Conservation (phyloP, 1,140 invertebrate genomes). For the Drosophila fuyamai region DNA sequence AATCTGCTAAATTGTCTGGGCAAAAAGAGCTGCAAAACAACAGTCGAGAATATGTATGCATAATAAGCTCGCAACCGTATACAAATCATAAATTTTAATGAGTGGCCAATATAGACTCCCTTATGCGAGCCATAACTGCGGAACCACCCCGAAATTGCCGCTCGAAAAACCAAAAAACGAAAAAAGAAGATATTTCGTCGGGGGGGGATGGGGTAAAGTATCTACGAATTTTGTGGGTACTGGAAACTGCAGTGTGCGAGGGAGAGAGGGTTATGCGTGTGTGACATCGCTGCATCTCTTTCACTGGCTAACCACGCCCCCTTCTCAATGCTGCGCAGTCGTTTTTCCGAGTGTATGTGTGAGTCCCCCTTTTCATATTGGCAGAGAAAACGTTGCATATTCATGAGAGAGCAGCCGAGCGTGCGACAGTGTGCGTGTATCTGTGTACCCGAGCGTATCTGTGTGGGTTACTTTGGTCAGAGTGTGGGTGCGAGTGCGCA, state of each 20-base stretch:
- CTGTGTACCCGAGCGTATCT: conserved; percentile 15
- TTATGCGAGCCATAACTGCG: conserved; percentile 16
- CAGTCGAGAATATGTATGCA: conserved; percentile 43
- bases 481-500: conserved; percentile 51
- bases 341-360: conserved; percentile 29
- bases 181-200: not conserved
- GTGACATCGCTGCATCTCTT: conserved; percentile 63
- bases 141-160: conserved; percentile 25
- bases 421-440: conserved; percentile 22
- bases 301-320: conserved; percentile 55
- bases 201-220: conserved; percentile 21
- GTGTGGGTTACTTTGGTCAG: conserved; percentile 10
- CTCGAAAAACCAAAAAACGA: not conserved
- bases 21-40: conserved; percentile 40
- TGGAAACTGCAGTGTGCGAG: conserved; percentile 67
- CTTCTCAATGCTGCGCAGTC: conserved; percentile 59
- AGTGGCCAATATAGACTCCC: conserved; percentile 50
- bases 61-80: conserved; percentile 72
- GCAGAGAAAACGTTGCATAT: conserved; percentile 63
- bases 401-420: conserved; percentile 61
- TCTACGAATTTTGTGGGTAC: conserved; percentile 22
- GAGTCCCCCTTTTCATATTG: conserved; percentile 59
- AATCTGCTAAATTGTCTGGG: conserved; percentile 79
- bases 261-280: conserved; percentile 34
- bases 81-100: conserved; percentile 83